Base-by-base conservation (phyloP, 1,140 invertebrate species). In the Drosophila bocki region DNA sequence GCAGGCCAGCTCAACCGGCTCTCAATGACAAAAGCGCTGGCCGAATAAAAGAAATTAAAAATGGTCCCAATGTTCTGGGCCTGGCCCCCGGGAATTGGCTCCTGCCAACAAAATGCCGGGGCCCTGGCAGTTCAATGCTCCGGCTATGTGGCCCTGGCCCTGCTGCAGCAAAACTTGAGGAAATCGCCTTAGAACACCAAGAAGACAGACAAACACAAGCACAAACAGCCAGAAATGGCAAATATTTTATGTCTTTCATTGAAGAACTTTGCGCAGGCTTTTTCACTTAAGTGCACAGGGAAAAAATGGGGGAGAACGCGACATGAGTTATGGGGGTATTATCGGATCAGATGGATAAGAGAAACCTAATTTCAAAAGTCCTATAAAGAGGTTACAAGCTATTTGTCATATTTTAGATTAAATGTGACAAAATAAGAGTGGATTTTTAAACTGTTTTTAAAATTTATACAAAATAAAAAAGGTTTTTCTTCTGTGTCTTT, bases 41-140 rank as follows among this genome's bases (percentile, higher is more conserved):
- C 63, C 41, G 70, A 90, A 81, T 81, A 90, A 90, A 90, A 90
- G 84, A 79, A 88, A 90, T 88, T 88, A 88, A 84, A 88, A 85
- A 71, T 65, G 60, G 32, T 13, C 39, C 15, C 19, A 41, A 22
- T 22, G 22, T 22, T 29, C 41, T 39, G 37, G 63, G 32, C 47
- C 48, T 32, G 48, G 35, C 63, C 59, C 42, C 45, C 51, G 75
- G 84, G 72, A 70, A 59, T 77, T 80, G 75, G 47, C 63, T 48
- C 7, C 13, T 81, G 80, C 80, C 84, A 87, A 81, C 77, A 64
- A 87, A 82, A 80, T 82, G 62, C 74, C 63, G 50, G 32, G 42
- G 51, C 63, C 53, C 29, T 56, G 7, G 53, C 63, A 67, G 85
- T 88, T 88, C 84, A 88, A 85, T 88, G 85, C 85, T 84, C 84